Percentiles rank a stretch among this genome's conserved stretches.
These are phyloP conservation scores for Manis pentadactyla DNA, from an alignment of 2,797 vertebrate species.

Conservation along the genomic window DNA sequence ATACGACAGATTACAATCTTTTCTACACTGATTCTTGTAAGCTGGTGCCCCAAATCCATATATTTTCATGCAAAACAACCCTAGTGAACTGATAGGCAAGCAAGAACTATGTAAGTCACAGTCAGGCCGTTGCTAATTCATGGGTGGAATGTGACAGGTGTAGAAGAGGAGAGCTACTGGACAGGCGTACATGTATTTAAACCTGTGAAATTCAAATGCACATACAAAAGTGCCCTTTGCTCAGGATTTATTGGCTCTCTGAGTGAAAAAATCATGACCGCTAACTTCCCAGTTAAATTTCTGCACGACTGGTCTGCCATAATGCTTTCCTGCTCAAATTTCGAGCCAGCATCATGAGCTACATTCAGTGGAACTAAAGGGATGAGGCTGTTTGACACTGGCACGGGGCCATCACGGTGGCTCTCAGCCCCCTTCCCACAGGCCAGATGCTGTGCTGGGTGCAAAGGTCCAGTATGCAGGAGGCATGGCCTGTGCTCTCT, in stretches of 20 bases:
- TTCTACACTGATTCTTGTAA: neutral
- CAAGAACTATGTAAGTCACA: neutral
- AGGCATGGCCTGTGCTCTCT: neutral
- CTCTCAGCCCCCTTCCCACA: neutral
- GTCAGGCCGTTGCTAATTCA: neutral
- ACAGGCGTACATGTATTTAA: neutral
- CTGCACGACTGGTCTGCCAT: neutral
- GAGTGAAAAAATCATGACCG: neutral
- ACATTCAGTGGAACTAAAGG: rapidly evolving
- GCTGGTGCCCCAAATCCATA: neutral
- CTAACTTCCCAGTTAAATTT: neutral
- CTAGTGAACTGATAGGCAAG: neutral
- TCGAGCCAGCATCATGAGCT: neutral
- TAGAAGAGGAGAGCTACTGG: neutral
- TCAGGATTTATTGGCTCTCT: neutral
- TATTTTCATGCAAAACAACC: neutral
- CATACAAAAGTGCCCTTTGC: neutral
- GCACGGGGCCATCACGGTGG: rapidly evolving
- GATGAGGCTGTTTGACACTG: rapidly evolving
- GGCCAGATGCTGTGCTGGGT: rapidly evolving
- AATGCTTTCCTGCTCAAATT: neutral
- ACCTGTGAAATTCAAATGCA: neutral
- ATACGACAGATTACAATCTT: neutral
- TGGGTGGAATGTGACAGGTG: rapidly evolving
- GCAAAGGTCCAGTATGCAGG: neutral